These are phyloP conservation scores for Daboia siamensis DNA, from an alignment of 2,113 vertebrate species.

Conservation along the genomic window DNA sequence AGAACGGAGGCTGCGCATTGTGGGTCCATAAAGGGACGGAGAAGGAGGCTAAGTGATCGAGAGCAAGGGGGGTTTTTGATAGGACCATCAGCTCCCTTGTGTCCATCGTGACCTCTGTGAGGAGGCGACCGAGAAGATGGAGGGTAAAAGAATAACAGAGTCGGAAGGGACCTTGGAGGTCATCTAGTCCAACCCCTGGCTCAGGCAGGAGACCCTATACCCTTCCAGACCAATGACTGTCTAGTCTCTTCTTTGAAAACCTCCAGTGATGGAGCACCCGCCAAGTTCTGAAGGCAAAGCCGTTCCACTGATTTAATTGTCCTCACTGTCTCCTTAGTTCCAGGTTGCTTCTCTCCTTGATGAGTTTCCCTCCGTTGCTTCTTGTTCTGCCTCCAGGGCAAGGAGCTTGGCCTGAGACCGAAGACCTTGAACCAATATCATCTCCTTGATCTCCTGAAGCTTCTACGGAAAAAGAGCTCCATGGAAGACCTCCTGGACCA, in stretches of 20 bases:
- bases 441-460: background rate
- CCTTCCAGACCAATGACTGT: background rate
- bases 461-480: background rate
- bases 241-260: background rate
- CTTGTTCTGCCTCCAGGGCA: background rate
- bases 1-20: accelerated
- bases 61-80: background rate
- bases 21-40: too few species aligned
- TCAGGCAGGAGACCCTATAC: background rate
- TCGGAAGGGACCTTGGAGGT: background rate
- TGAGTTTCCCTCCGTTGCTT: background rate
- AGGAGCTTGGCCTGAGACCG: background rate
- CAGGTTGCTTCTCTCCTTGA: background rate
- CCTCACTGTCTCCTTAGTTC: background rate
- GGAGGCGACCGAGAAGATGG: background rate
- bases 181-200: background rate
- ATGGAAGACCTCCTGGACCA: background rate
- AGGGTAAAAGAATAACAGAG: background rate
- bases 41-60: background rate
- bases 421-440: background rate
- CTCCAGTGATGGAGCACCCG: background rate
- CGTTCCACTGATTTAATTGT: background rate
- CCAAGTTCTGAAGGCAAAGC: background rate
- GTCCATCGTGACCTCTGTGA: background rate
- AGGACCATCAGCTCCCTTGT: background rate